Base-by-base conservation (phyloP, 1,140 invertebrate genomes). In the Solen grandis region DNA sequence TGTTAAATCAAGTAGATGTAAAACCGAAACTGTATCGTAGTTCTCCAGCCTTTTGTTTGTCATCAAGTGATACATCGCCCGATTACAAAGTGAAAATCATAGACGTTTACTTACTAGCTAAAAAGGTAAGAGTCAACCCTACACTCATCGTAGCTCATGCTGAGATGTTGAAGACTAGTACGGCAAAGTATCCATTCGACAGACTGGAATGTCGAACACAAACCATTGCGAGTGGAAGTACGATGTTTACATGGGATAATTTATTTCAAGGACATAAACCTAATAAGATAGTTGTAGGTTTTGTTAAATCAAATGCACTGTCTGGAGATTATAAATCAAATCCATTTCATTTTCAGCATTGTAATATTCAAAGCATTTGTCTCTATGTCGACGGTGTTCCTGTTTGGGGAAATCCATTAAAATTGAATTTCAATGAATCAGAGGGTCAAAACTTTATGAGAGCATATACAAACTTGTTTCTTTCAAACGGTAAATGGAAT, bases 1-100 rank as follows among this genome's bases (percentile, higher is more conserved):
- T 79, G 16, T 69, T 79, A 62, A 79, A 79, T 62, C 76, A 79
- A 50, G 76, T 79, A 3, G 65, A 79, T 79, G 65, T 79, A 29
- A 79, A 79, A 70, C 25, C 46, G 29, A 69, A 79, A 60, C 29
- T 69, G 1, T 69, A 79, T 70, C 65, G 65, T 13, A 79, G 76
- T 54, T 16, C n/a, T 22, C 50, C 78, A n/a, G 41, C 29, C 63
- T 68, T 79, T 33, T 79, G 76, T 70, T 31, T 79, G 22, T 69
- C 10, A 33, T 68, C 76, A 14, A 66, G 76, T 22, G 76, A 79
- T 59, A 27, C 8, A 1, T n/a, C 35, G 8, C 76, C 76, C 29
- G 38, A 38, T 22, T 62, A 59, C 62, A 79, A 60, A 79, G 55
- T 78, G 55, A 29, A 59, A 69, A 57, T 69, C 16, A 33, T 41